These are phyloP conservation scores for Sturnira hondurensis DNA, from an alignment of 2,113 vertebrate species.

Conservation along the genomic window DNA sequence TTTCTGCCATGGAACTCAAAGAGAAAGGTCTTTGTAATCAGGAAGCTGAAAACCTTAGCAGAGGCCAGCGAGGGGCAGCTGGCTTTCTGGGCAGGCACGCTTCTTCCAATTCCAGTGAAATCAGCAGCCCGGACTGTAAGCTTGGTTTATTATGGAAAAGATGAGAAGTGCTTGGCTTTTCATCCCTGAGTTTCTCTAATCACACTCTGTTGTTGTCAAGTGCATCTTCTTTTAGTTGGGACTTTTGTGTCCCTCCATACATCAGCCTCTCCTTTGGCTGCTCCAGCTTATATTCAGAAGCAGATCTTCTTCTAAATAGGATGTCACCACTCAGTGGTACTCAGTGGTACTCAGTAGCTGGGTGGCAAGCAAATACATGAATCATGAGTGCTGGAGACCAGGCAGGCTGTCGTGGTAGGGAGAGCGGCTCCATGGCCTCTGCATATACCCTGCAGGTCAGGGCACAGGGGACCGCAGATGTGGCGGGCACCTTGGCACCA, in stretches of 20 bases:
- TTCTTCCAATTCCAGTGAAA: slow-evolving; percentile 87
- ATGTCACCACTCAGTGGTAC: slow-evolving; percentile 82
- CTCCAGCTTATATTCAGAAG: slow-evolving; percentile 90
- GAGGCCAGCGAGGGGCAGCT: slow-evolving; percentile 88
- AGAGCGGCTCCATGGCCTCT: rapidly evolving
- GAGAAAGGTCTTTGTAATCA: slow-evolving; percentile 92
- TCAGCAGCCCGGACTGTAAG: slow-evolving; percentile 75
- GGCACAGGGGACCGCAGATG: neutral
- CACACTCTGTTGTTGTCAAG: slow-evolving; percentile 85
- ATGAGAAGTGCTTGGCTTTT: slow-evolving; percentile 90
- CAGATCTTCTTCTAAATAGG: slow-evolving; percentile 89
- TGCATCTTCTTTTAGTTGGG: slow-evolving; percentile 81
- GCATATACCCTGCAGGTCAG: neutral
- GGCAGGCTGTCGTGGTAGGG: neutral
- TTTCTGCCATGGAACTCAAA: slow-evolving; percentile 91
- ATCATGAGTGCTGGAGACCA: neutral
- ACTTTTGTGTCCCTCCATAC: slow-evolving; percentile 90
- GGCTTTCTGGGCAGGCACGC: slow-evolving; percentile 83
- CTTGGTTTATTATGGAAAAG: slow-evolving; percentile 86
- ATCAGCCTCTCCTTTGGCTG: slow-evolving; percentile 85
- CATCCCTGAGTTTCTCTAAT: slow-evolving; percentile 88
- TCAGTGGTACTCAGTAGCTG: neutral
- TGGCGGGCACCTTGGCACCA: neutral
- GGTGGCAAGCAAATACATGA: neutral
- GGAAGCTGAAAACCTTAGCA: slow-evolving; percentile 90